These are phyloP conservation scores for Steatornis caripensis DNA, from an alignment of 2,113 vertebrate genomes.

Conservation along the genomic window DNA sequence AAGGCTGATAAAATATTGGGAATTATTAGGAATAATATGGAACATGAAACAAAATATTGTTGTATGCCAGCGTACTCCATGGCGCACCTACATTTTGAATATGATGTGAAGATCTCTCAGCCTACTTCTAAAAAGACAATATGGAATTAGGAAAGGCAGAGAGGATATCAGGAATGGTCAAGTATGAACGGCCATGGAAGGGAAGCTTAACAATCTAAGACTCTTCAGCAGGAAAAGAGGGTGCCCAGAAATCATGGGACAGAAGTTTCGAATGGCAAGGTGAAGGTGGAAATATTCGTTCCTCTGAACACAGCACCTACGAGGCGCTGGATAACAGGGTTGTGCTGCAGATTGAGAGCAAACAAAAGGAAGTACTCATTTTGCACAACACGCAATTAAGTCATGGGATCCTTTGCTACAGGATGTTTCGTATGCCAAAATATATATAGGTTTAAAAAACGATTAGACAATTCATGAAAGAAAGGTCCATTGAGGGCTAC, in stretches of 20 bases:
- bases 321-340: background rate
- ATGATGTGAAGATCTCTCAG: background rate
- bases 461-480: slow-evolving; percentile 58
- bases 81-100: background rate
- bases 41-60: background rate
- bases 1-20: background rate
- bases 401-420: slow-evolving; percentile 52
- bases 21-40: background rate
- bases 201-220: background rate
- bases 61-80: background rate
- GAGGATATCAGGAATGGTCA: background rate
- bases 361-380: slow-evolving; percentile 30
- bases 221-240: fast-evolving
- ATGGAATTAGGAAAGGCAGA: background rate
- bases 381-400: slow-evolving; percentile 10
- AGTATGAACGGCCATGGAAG: background rate
- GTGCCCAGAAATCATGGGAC: background rate
- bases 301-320: background rate
- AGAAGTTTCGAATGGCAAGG: background rate
- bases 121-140: background rate
- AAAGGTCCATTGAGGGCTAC: slow-evolving; percentile 44
- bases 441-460: slow-evolving; percentile 48
- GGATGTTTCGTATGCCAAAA: slow-evolving; percentile 50
- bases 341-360: background rate
- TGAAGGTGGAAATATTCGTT: background rate